Evolutionary conservation across 53 echinoderm and acorn worm genomes (phyloP).

Genomic region (Actinopyga echinites): DNA sequence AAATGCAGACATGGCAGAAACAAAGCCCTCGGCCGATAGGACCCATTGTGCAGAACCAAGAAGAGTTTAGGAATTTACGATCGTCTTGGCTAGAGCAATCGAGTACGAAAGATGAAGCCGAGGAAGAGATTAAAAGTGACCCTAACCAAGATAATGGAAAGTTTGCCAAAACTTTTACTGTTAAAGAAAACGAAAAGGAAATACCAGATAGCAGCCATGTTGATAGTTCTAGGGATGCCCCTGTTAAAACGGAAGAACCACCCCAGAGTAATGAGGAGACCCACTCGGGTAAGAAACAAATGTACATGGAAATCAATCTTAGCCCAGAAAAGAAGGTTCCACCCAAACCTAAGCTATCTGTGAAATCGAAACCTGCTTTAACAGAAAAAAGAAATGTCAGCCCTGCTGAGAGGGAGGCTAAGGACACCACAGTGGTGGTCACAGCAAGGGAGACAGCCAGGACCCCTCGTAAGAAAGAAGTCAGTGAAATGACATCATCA

Average conservation of each 20-base stretch:
- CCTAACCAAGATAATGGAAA: not conserved
- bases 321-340: slow-evolving; percentile 27
- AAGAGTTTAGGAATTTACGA: slow-evolving; percentile 26
- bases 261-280: too few relatives aligned
- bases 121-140: not conserved
- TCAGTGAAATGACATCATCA: not conserved
- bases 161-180: slow-evolving; percentile 9
- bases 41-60: not conserved
- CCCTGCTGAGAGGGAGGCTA: not conserved
- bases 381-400: not conserved
- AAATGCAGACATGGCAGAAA: not conserved
- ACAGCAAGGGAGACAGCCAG: not conserved
- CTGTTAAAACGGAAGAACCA: too few relatives aligned
- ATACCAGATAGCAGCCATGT: too few relatives aligned
- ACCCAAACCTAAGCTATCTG: slow-evolving; percentile 1
- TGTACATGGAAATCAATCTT: slow-evolving; percentile 36
- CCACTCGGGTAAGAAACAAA: slow-evolving; percentile 1
- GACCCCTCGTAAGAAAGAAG: not conserved
- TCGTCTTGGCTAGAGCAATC: slow-evolving; percentile 14
- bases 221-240: too few relatives aligned
- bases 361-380: slow-evolving; percentile 8
- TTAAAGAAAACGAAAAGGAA: not conserved
- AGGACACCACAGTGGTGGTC: not conserved
- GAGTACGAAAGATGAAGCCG: not conserved
- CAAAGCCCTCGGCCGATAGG: slow-evolving; percentile 20